Percentiles rank a stretch among this genome's conserved stretches.
Evolutionary conservation across 1,140 invertebrate species (phyloP).

Genomic region (Leptinotarsa undecemlineata): DNA sequence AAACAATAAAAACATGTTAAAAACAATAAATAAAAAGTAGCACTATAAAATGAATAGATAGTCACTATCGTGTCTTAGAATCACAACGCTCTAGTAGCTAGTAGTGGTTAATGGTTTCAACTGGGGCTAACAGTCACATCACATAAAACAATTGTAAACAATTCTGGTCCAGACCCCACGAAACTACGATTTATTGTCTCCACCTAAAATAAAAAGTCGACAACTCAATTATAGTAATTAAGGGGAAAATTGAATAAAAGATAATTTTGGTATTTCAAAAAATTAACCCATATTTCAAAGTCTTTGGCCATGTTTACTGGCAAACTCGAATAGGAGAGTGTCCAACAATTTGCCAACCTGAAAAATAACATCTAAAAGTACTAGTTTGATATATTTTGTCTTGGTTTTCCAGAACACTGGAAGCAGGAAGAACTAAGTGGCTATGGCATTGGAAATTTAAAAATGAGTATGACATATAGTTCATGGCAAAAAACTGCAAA

Average conservation of each 20-base stretch:
- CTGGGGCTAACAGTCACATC: slow-evolving; percentile 37
- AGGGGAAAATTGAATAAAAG: no score
- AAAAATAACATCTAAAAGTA: background rate
- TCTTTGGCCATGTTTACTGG: background rate
- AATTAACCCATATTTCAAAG: background rate
- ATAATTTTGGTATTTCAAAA: no score
- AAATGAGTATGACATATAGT: no score
- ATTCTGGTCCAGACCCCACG: slow-evolving; percentile 30
- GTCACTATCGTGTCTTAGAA: slow-evolving; percentile 44
- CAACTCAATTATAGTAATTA: no score
- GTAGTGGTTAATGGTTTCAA: slow-evolving; percentile 24
- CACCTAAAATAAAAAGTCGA: slow-evolving; percentile 38
- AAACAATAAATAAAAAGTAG: slow-evolving; percentile 45
- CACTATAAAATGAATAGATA: slow-evolving; percentile 46
- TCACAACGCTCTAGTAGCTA: slow-evolving; percentile 47
- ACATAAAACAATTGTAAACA: slow-evolving; percentile 38
- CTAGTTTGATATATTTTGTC: no score
- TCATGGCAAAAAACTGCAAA: no score
- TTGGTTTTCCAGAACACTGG: no score
- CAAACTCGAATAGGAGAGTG: background rate
- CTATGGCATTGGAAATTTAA: no score
- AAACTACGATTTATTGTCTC: slow-evolving; percentile 50
- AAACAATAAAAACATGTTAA: slow-evolving; percentile 29
- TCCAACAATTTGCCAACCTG: background rate
- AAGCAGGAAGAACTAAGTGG: no score